Evolutionary conservation across 2,888 invertebrate genomes (phyloP).

Genomic region (Leptinotarsa tumamoca): DNA sequence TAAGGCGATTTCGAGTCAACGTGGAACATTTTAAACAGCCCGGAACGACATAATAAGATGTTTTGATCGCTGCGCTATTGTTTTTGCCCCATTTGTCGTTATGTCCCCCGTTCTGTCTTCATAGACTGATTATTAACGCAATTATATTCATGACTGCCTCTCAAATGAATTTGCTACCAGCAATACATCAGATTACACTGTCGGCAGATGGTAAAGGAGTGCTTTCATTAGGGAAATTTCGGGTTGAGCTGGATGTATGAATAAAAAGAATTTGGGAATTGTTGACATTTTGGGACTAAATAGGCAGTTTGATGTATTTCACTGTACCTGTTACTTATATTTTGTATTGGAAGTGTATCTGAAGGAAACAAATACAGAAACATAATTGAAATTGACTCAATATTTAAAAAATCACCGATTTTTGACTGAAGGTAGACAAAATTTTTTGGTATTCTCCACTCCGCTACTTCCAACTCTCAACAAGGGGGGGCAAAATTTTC

Average conservation of each 20-base stretch:
- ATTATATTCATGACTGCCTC: constrained; percentile 38
- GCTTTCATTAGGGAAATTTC: constrained; percentile 9
- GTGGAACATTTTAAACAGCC: constrained; percentile 30
- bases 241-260: background rate
- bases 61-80: constrained; percentile 56
- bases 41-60: constrained; percentile 51
- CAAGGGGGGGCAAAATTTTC: no score
- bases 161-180: constrained; percentile 28
- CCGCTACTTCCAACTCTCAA: no score
- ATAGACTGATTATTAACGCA: constrained; percentile 62
- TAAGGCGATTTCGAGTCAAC: constrained; percentile 15
- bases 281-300: no score
- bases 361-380: no score
- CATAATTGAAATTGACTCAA: no score
- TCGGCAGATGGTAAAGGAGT: constrained; percentile 18
- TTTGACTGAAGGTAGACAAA: no score
- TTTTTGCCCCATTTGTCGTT: constrained; percentile 61
- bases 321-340: no score
- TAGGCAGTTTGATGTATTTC: no score
- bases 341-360: no score
- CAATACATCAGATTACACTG: constrained; percentile 32
- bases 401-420: no score
- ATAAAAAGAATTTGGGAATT: no score
- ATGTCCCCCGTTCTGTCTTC: constrained; percentile 55
- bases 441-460: no score